phyloP scores from a whole-genome alignment of 2,113 vertebrate species.

The Osmerus eperlanus region DNA sequence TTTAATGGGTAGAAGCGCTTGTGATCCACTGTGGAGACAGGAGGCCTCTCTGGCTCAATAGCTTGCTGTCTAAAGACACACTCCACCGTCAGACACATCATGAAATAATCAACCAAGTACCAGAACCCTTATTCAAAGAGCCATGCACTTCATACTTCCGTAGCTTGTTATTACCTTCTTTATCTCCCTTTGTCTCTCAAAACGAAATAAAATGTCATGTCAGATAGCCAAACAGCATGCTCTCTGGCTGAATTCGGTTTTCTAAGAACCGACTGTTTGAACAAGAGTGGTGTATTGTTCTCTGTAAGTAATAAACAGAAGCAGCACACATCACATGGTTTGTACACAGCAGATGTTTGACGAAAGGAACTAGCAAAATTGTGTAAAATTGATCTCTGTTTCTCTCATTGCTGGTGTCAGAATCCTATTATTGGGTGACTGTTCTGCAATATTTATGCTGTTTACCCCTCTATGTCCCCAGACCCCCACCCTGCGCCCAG shows the following conservation, averaged over 20 bases:
- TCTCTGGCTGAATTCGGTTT: conserved; percentile 37
- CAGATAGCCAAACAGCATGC: conserved; percentile 41
- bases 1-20: too few species aligned
- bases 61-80: conserved; percentile 1
- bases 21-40: too few species aligned
- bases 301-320: conserved; percentile 23
- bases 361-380: conserved; percentile 29
- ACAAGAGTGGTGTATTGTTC: conserved; percentile 16
- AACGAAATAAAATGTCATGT: conserved; percentile 54
- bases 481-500: neutral
- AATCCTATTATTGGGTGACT: conserved; percentile 45
- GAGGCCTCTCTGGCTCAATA: too few species aligned
- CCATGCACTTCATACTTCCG: conserved; percentile 46
- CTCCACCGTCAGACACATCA: conserved; percentile 16
- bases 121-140: conserved; percentile 21
- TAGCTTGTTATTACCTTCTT: conserved; percentile 55
- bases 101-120: conserved; percentile 53
- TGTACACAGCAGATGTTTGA: conserved; percentile 31
- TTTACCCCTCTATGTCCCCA: conserved; percentile 37
- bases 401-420: conserved; percentile 31
- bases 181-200: conserved; percentile 41
- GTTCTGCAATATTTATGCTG: conserved; percentile 52
- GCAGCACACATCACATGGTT: conserved; percentile 9
- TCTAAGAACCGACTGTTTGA: conserved; percentile 26
- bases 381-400: conserved; percentile 33